Conservation (phyloP, 64 coral and sea anemone genomes). For the Pachyseris speciosa region DNA sequence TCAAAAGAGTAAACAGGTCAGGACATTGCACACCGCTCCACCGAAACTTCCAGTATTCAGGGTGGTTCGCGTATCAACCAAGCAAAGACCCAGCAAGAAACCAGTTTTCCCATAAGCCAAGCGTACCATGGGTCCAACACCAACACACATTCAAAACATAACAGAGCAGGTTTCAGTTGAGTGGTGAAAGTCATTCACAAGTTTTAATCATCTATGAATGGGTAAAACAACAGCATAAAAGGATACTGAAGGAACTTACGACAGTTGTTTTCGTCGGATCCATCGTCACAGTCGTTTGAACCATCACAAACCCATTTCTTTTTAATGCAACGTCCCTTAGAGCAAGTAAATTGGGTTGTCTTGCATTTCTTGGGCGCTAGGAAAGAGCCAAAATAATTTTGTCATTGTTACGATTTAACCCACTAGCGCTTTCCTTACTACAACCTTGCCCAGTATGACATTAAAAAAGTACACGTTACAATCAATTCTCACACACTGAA, state of each 20-base stretch:
- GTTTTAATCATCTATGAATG: too few species aligned
- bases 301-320: constrained; percentile 46
- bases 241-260: constrained; percentile 68
- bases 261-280: constrained; percentile 44
- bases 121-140: too few species aligned
- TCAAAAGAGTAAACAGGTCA: not conserved
- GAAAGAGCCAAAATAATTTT: not conserved
- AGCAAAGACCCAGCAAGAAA: not conserved
- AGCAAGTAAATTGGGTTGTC: constrained; percentile 26
- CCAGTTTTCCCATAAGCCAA: too few species aligned
- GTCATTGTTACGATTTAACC: not conserved
- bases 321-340: constrained; percentile 12
- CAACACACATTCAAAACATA: not conserved
- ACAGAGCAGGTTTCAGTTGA: not conserved
- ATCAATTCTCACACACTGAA: too few species aligned
- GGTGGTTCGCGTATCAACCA: too few species aligned
- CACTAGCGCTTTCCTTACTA: too few species aligned
- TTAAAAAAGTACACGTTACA: too few species aligned
- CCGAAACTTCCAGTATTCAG: too few species aligned
- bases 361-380: constrained; percentile 15
- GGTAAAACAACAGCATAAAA: not conserved
- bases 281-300: constrained; percentile 28
- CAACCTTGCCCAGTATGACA: too few species aligned
- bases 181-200: not conserved
- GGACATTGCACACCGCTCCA: not conserved